A percentile compares a stretch with the other conserved stretches of the same genome.
These are phyloP conservation scores for Neopelma chrysocephalum DNA, from an alignment of 2,797 vertebrate genomes.

Conservation along the genomic window DNA sequence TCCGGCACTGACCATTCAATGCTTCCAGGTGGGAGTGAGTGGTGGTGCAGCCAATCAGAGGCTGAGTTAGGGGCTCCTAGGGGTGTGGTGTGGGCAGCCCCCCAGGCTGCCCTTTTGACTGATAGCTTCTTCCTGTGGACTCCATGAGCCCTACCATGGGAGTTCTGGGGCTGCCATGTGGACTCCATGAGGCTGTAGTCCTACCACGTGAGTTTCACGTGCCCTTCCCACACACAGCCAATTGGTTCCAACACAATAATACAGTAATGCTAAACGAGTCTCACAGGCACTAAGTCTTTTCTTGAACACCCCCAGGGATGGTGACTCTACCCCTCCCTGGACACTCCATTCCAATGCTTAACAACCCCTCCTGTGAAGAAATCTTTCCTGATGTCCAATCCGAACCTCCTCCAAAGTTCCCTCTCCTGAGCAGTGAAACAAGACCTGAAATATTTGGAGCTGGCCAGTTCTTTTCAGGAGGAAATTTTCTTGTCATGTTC, in stretches of 20 bases:
- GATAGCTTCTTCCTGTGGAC: not conserved
- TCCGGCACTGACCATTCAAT: not conserved
- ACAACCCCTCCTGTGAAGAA: accelerated
- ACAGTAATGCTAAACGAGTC: not conserved
- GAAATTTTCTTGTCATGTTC: accelerated
- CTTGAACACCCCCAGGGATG: not conserved
- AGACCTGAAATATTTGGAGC: not conserved
- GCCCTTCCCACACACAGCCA: not conserved
- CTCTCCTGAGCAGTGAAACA: not conserved
- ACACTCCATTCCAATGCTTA: not conserved
- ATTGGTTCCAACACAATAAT: not conserved
- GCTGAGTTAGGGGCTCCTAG: not conserved
- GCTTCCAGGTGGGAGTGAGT: not conserved
- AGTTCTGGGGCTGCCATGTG: not conserved
- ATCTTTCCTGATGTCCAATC: not conserved
- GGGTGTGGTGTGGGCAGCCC: not conserved
- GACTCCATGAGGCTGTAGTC: not conserved
- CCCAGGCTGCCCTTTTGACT: not conserved
- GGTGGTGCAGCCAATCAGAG: not conserved
- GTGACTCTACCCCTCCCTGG: not conserved
- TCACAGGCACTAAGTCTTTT: not conserved
- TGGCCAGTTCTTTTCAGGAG: not conserved
- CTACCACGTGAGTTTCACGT: not conserved
- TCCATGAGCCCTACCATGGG: not conserved
- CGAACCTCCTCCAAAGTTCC: not conserved